These are phyloP conservation scores for Anisognathus igniventris DNA, from an alignment of 2,797 vertebrate genomes.

Conservation along the genomic window DNA sequence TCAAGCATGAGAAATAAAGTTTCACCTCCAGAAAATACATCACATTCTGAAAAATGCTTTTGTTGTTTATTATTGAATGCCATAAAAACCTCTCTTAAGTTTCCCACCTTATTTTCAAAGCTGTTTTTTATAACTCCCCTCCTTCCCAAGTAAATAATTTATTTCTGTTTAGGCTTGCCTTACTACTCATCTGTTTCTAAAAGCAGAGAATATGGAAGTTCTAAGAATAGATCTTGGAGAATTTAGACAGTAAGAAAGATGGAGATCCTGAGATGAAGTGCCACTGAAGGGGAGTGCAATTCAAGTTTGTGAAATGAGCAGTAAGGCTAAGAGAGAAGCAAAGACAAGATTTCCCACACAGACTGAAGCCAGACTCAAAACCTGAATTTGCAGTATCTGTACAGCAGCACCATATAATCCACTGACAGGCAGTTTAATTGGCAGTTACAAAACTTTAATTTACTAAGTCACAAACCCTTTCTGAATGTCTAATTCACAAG, in stretches of 20 bases:
- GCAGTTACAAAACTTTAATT: constrained; percentile 6
- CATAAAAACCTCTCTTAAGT: background rate
- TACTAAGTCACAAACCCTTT: constrained; percentile 8
- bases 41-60: background rate
- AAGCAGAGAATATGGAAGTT: background rate
- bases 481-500: background rate
- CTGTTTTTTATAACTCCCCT: background rate
- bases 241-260: background rate
- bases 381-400: background rate
- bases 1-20: background rate
- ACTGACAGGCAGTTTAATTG: background rate
- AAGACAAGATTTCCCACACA: background rate
- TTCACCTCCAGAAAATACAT: background rate
- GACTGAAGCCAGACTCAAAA: background rate
- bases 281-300: background rate
- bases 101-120: background rate
- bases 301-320: background rate
- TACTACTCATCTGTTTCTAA: background rate
- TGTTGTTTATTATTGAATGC: background rate
- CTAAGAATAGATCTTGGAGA: background rate
- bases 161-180: background rate
- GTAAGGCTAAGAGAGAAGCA: background rate
- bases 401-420: background rate
- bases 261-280: background rate
- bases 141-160: background rate